Evolutionary conservation across 1,140 invertebrate genomes (phyloP).

Genomic region (Brachionus koreanus): DNA sequence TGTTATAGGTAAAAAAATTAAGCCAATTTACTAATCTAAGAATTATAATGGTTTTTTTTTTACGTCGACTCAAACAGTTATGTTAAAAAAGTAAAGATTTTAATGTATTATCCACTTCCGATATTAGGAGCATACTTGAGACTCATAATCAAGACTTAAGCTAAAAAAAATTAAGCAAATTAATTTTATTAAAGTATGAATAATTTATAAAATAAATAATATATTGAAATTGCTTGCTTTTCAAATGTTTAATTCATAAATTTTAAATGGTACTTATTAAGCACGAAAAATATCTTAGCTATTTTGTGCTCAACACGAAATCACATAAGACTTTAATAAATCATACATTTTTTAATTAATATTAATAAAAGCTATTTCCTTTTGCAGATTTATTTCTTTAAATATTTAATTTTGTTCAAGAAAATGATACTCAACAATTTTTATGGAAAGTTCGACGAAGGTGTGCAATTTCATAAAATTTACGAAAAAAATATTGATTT

Average conservation of each 20-base stretch:
- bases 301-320: background rate
- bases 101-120: background rate
- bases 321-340: background rate
- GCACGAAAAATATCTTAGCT: background rate
- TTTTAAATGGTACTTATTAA: background rate
- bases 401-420: constrained; percentile 1
- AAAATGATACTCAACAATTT: constrained; percentile 21
- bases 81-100: background rate
- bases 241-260: background rate
- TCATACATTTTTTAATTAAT: background rate
- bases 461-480: constrained; percentile 13
- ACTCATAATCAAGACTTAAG: background rate
- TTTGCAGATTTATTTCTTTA: background rate
- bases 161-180: background rate
- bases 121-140: background rate
- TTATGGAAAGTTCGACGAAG: background rate
- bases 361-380: background rate
- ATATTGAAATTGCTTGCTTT: background rate
- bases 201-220: background rate
- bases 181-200: background rate
- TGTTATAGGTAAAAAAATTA: background rate
- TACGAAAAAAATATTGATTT: constrained; percentile 19
- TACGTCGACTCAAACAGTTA: background rate
- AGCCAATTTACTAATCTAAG: background rate
- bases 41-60: background rate